Evolutionary conservation across 2,888 invertebrate species (phyloP), one percentile per base, ranked within the genome.

Genomic region (Microctonus hyperodae): DNA sequence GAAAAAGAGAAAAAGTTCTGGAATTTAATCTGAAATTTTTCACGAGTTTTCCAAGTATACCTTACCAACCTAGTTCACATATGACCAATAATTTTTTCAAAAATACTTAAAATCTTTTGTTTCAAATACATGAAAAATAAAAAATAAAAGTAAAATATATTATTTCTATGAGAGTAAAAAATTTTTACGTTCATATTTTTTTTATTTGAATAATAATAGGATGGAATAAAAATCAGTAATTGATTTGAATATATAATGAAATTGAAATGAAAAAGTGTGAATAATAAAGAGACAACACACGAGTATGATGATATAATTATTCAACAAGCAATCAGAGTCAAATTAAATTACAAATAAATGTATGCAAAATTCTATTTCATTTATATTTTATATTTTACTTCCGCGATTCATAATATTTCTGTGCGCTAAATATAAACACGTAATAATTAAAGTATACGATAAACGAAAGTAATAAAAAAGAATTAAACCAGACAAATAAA

Each of bases 401-500:
- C n/a, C 5, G 7, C 20, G 2, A 16, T 44, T 44, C 28, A 16
- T 44, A 4, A 16, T 44, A 9, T 7, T 4, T 9, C 16, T 16
- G 6, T 31, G 28, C n/a, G n/a, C n/a, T n/a, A 20, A 44, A 44
- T 44, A 16, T 6, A n/a, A 44, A 16, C 16, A 16, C 44, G 20
- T 44, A 44, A 44, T 44, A 16, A 44, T 44, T 16, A 44, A 16
- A 16, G 20, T n/a, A 23, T 11, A 11, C 25, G 10, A 11, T 7
- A 28, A 28, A 10, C 3, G 51, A 4, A 25, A 25, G 0, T 5
- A 23, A 28, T 13, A 53, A 3, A 1, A 25, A 53, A 51, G 10
- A 67, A 70, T 69, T 69, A 67, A 62, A 69, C 64, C 65, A 70
- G 11, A 13, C 31, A 50, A 51, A 61, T 59, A n/a, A 59, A 44